phyloP scores from a whole-genome alignment of 2,888 invertebrate species.

The Saturnia pavonia region DNA sequence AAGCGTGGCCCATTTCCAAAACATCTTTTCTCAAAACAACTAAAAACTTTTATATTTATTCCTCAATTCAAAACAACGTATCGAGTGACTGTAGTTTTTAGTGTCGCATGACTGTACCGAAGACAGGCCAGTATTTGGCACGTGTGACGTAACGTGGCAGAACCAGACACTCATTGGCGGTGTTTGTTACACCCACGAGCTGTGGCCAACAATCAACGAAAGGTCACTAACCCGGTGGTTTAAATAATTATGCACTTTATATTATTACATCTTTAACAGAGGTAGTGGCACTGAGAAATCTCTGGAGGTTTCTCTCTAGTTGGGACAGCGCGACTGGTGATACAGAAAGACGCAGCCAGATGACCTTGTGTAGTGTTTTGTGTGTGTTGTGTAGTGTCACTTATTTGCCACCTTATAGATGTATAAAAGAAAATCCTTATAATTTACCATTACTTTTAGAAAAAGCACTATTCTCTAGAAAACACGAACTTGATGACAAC shows the following conservation, averaged over 20 bases:
- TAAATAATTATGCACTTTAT: constrained; percentile 4
- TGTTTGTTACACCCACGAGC: constrained; percentile 1
- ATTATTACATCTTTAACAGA: background rate
- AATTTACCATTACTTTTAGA: too few relatives aligned
- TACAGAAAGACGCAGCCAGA: too few relatives aligned
- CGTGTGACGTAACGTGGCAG: constrained; percentile 9
- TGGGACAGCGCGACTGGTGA: too few relatives aligned
- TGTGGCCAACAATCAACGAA: constrained; percentile 1
- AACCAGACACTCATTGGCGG: constrained; percentile 4
- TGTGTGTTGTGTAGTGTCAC: too few relatives aligned
- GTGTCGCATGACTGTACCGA: background rate
- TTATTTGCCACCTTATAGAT: too few relatives aligned
- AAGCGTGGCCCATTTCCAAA: background rate
- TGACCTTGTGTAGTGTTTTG: too few relatives aligned
- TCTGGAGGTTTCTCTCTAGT: too few relatives aligned
- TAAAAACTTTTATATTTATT: background rate
- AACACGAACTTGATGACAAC: background rate
- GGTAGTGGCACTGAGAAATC: background rate
- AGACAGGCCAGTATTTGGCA: constrained; percentile 7
- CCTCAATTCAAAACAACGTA: background rate
- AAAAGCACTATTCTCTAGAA: too few relatives aligned
- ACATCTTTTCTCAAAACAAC: background rate
- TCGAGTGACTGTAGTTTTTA: constrained; percentile 6
- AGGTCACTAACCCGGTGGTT: constrained; percentile 6
- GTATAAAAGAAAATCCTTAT: too few relatives aligned